Percentiles rank a stretch among this genome's conserved stretches.
phyloP scores from a whole-genome alignment of 2,888 invertebrate species.

The Ophonus ardosiacus region DNA sequence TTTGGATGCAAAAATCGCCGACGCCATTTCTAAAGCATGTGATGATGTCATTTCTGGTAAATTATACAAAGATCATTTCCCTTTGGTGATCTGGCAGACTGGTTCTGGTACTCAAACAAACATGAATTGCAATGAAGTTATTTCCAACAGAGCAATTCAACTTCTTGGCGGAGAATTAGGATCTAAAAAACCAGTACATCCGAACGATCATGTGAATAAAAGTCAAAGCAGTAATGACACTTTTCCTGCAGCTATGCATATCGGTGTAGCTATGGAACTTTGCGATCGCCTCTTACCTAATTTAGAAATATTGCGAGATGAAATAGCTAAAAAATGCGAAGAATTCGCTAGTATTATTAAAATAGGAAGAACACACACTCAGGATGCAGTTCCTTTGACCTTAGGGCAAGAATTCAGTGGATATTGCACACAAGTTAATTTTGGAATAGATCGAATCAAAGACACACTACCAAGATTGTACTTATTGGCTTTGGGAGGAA shows the following conservation, averaged over 20 bases:
- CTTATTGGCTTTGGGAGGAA: conserved; percentile 95
- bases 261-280: conserved; percentile 95
- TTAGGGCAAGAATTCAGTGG: conserved; percentile 98
- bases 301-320: conserved; percentile 84
- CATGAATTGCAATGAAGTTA: conserved; percentile 98
- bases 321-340: conserved; percentile 86
- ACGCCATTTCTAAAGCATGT: conserved; percentile 93
- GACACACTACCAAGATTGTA: conserved; percentile 87
- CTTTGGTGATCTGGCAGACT: conserved; percentile 99
- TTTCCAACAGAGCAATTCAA: conserved; percentile 66
- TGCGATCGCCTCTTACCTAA: conserved; percentile 90
- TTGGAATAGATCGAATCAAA: conserved; percentile 90
- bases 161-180: conserved; percentile 87
- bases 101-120: conserved; percentile 99
- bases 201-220: conserved; percentile 99
- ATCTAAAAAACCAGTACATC: conserved; percentile 96
- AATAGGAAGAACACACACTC: conserved; percentile 92
- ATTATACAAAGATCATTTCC: conserved; percentile 96
- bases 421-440: conserved; percentile 91
- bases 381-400: conserved; percentile 97
- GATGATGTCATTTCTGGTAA: conserved; percentile 97
- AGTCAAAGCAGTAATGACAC: conserved; percentile 99
- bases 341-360: conserved; percentile 95
- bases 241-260: conserved; percentile 99
- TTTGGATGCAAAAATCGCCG: conserved; percentile 90